These are phyloP conservation scores for Melospiza melodia DNA, from an alignment of 2,113 vertebrate species.

Conservation along the genomic window DNA sequence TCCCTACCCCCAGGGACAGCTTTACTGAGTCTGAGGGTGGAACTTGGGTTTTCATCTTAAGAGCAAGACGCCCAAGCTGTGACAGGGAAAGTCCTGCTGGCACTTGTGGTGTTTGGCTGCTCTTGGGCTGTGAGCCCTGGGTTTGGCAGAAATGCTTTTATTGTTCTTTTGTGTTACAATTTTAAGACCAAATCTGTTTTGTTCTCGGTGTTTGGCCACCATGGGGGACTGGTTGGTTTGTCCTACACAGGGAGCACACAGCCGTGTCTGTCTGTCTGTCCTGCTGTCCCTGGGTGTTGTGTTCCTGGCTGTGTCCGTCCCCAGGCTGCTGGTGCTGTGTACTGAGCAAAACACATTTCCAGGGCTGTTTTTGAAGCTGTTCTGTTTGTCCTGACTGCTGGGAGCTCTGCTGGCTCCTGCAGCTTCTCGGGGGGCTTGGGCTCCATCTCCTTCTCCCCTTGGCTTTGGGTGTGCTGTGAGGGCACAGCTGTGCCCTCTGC, in stretches of 20 bases:
- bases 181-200: constrained; percentile 39
- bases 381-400: fast-evolving
- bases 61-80: background rate
- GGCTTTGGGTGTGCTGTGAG: background rate
- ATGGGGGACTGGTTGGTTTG: fast-evolving
- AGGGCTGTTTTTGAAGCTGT: fast-evolving
- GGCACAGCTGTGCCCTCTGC: background rate
- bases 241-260: fast-evolving
- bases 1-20: background rate
- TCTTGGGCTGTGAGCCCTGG: background rate
- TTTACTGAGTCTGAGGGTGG: background rate
- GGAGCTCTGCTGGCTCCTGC: background rate
- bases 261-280: background rate
- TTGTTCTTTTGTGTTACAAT: background rate
- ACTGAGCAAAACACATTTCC: background rate
- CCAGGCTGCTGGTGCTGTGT: background rate
- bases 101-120: background rate
- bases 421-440: background rate
- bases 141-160: background rate
- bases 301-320: background rate
- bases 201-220: background rate
- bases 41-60: background rate
- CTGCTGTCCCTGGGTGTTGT: background rate
- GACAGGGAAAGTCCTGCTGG: background rate
- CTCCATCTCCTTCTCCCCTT: background rate